Conservation (phyloP, 2,888 invertebrate genomes). For the Nebria salina region DNA sequence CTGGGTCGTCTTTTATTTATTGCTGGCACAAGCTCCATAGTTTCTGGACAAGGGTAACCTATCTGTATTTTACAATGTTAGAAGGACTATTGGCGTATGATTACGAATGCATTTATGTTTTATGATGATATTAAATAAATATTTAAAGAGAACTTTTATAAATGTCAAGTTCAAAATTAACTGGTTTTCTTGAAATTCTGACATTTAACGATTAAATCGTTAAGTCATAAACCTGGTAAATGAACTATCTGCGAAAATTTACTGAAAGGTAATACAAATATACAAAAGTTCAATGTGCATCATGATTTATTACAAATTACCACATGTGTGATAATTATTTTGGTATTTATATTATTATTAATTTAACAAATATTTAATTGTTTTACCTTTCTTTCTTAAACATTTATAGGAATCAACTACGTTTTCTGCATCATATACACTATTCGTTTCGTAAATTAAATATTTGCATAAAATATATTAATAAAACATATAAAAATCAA, state of each 20-base stretch:
- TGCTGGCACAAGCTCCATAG: slow-evolving; percentile 82
- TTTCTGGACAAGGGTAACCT: slow-evolving; percentile 84
- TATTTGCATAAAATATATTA: too few species aligned
- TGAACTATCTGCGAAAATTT: slow-evolving; percentile 22
- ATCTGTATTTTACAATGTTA: slow-evolving; percentile 58
- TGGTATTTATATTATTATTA: neutral
- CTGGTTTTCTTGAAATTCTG: slow-evolving; percentile 15
- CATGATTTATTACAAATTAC: slow-evolving; percentile 9
- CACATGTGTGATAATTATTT: slow-evolving; percentile 4
- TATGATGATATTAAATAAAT: slow-evolving; percentile 9
- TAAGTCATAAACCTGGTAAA: neutral
- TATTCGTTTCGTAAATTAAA: too few species aligned
- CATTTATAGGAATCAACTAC: neutral
- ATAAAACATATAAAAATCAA: too few species aligned
- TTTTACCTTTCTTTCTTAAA: neutral
- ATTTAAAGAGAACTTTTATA: slow-evolving; percentile 7
- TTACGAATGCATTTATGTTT: neutral
- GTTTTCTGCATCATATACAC: too few species aligned
- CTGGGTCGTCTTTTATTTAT: slow-evolving; percentile 55
- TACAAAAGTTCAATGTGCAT: slow-evolving; percentile 16
- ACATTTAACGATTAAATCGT: slow-evolving; percentile 18
- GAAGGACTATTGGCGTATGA: slow-evolving; percentile 8
- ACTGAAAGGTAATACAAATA: slow-evolving; percentile 8
- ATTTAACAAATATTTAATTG: neutral
- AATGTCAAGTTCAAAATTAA: slow-evolving; percentile 37